Base-by-base conservation (phyloP, 2,888 invertebrate species). In the Hermaeophaga mercurialis region DNA sequence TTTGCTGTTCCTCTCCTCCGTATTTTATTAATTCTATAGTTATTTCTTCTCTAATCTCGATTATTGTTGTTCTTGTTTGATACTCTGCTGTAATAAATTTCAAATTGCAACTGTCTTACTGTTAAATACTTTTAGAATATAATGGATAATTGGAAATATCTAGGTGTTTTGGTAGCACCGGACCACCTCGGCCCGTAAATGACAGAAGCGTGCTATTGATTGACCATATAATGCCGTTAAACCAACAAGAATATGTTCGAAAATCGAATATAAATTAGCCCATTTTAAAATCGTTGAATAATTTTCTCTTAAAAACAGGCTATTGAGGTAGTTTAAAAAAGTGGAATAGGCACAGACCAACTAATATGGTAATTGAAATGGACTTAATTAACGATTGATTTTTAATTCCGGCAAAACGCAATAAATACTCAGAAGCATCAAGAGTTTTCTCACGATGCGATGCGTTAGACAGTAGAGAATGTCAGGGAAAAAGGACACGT, bases 381-480 rank as follows among this genome's bases (percentile, higher is more conserved):
- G 38, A 45, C 22, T 36, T 54, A 54, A 54, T 58, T 54, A 41
- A 45, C 26, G 38, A 48, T 18, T 55, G 48, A 48, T 58, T 58
- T 49, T 58, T 49, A 49, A 58, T 48, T 53, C 46, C 24, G 46
- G 12, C 24, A 28, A 14, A 44, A 38, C 47, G 18, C 22, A 62
- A 59, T 55, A 57, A 59, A 58, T 54, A 58, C 53, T 24, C 43
- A 43, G 44, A 52, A 55, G 47, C 60, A 63, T 63, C 57, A 61
- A 54, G 53, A 64, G 64, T 63, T 63, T 64, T 63, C 64, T 64
- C 64, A 64, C 64, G 64, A 59, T 63, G 59, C 62, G 60, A 56
- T 62, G 58, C 59, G 50, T 57, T 60, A 61, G 63, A 60, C 57
- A 61, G 61, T 62, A 65, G 60, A 59, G 60, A 65, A 63, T 64